Conservation (phyloP, 2,888 invertebrate genomes). For the Maniola hyperantus region DNA sequence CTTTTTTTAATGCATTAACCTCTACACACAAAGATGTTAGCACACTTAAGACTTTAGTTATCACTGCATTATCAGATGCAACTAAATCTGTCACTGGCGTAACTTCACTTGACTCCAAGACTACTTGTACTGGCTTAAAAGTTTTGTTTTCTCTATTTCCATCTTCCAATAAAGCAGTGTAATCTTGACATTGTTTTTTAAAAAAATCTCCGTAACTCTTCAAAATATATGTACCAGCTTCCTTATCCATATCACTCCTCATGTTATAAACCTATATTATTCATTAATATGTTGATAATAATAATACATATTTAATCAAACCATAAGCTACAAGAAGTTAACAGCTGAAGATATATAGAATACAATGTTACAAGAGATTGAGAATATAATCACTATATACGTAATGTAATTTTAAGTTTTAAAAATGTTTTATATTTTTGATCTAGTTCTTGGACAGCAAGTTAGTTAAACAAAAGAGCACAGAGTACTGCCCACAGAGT, state of each 20-base stretch:
- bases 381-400: too few relatives aligned
- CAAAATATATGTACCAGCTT: conserved; percentile 66
- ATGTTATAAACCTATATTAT: conserved; percentile 42
- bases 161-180: conserved; percentile 48
- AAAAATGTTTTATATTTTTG: too few relatives aligned
- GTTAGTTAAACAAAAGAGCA: too few relatives aligned
- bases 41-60: conserved; percentile 90
- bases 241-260: conserved; percentile 66
- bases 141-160: conserved; percentile 62
- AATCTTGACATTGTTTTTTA: conserved; percentile 69
- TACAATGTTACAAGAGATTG: too few relatives aligned
- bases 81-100: conserved; percentile 86
- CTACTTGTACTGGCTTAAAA: conserved; percentile 64
- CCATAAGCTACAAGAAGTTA: too few relatives aligned
- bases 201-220: conserved; percentile 75
- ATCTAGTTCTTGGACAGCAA: too few relatives aligned
- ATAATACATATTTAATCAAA: too few relatives aligned
- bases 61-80: conserved; percentile 91
- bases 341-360: too few relatives aligned
- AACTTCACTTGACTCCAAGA: conserved; percentile 82
- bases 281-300: too few relatives aligned
- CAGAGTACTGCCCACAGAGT: too few relatives aligned
- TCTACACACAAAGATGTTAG: conserved; percentile 91
- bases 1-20: conserved; percentile 85
- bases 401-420: too few relatives aligned